Base-by-base conservation (phyloP, 1,140 invertebrate species). In the Drosophila mayri region DNA sequence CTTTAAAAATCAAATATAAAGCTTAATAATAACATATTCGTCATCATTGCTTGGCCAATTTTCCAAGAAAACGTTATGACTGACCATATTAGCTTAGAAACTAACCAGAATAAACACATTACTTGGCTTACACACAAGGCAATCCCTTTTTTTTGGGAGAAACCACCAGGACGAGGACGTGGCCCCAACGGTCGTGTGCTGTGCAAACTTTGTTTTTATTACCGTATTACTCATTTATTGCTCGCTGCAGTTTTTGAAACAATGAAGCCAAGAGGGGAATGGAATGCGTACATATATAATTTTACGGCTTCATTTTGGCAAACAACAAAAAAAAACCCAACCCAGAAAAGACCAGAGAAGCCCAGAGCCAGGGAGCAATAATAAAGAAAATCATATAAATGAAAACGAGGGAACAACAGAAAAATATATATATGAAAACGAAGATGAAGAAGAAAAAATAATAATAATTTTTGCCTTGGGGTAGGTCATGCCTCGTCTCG, bases 391-490 rank as follows among this genome's bases (percentile, higher is more conserved):
- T 71, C 52, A 77, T 64, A 81, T 72, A 71, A 86, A 65, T 64
- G 76, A 83, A 76, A 76, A 66, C 47, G 62, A 52, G 47, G 50
- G 46, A 58, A 50, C 20, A 35, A 64, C 65, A 46, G 61, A 49
- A 62, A 43, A 54, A 55, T n/a, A 47, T 35, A 64, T 35, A 43
- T 68, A 64, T 58, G 67, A 47, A 62, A 60, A 60, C 47, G 50
- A 61, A 70, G 44, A 60, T 46, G 44, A 78, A 47, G 63, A 62
- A 65, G 63, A 72, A 57, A 72, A 57, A 87, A 86, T 80, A 86
- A 86, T 86, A 86, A 86, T 87, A 86, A 75, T 81, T 87, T 87
- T 87, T 75, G 83, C 83, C 83, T 86, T 86, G 79, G 83, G 83
- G 82, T 86, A 86, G 83, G 83, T 86, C 83, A 86, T 79, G 71